Evolutionary conservation across 2,113 vertebrate species (phyloP).

Genomic region (Larimichthys crocea): DNA sequence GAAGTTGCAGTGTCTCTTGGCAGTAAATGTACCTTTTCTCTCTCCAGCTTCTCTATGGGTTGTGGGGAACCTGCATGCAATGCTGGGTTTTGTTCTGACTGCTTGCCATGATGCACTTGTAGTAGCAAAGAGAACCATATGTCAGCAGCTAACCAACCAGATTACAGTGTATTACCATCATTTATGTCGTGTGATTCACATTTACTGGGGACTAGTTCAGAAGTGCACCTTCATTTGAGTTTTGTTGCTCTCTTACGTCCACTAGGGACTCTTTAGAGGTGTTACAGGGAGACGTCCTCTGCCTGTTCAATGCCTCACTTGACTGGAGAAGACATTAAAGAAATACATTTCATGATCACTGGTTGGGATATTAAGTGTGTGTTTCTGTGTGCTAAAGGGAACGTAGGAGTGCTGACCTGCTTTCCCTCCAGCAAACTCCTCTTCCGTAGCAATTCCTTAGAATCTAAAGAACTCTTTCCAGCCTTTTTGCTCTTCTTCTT

Average conservation of each 20-base stretch:
- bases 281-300: conserved; percentile 60
- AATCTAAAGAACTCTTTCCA: conserved; percentile 69
- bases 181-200: neutral
- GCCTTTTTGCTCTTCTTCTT: conserved; percentile 80
- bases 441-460: conserved; percentile 76
- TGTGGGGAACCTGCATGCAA: neutral
- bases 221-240: conserved; percentile 37
- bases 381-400: neutral
- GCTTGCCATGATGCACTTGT: conserved; percentile 49
- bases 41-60: conserved; percentile 58
- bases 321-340: conserved; percentile 41
- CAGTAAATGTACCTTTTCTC: conserved; percentile 61
- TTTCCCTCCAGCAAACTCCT: conserved; percentile 73
- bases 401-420: conserved; percentile 68
- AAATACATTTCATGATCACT: neutral
- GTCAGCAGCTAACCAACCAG: neutral
- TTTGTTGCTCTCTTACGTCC: conserved; percentile 45
- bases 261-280: conserved; percentile 53
- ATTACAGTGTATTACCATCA: neutral
- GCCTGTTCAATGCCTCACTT: neutral
- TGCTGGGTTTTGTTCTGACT: conserved; percentile 47
- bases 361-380: neutral
- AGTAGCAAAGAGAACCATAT: neutral
- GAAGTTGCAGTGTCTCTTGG: neutral
- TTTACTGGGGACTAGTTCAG: neutral